phyloP scores from a whole-genome alignment of 2,888 invertebrate species.

The Cynaeus angustus region DNA sequence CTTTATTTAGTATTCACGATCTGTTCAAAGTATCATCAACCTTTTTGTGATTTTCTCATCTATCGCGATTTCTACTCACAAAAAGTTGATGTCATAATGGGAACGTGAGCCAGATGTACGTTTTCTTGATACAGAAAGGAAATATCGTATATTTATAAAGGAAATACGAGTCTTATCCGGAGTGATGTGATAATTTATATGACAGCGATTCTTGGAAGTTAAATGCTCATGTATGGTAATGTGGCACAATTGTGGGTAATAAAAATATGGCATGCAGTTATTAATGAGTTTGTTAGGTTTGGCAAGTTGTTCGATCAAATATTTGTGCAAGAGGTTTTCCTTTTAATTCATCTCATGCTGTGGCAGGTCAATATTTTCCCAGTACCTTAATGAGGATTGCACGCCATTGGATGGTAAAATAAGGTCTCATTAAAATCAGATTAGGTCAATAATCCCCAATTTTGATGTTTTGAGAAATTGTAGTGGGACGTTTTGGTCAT shows the following conservation, averaged over 20 bases:
- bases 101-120: conserved; percentile 27
- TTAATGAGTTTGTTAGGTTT: not conserved
- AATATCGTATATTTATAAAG: conserved; percentile 23
- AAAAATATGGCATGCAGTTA: not conserved
- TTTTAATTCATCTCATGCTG: no score
- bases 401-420: no score
- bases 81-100: conserved; percentile 35
- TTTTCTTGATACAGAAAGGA: conserved; percentile 24
- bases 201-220: conserved; percentile 21
- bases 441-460: no score
- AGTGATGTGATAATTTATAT: conserved; percentile 34
- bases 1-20: conserved; percentile 1
- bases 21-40: conserved; percentile 5
- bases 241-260: not conserved
- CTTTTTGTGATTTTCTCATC: conserved; percentile 16
- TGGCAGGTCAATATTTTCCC: no score
- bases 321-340: not conserved
- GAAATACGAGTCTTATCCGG: conserved; percentile 35
- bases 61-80: conserved; percentile 9
- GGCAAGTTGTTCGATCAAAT: not conserved
- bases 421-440: no score
- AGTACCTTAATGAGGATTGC: no score
- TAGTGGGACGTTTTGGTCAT: no score
- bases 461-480: no score
- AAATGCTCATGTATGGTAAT: conserved; percentile 3